phyloP scores from a whole-genome alignment of 2,888 invertebrate species.

The Amphipyra tragopoginis region DNA sequence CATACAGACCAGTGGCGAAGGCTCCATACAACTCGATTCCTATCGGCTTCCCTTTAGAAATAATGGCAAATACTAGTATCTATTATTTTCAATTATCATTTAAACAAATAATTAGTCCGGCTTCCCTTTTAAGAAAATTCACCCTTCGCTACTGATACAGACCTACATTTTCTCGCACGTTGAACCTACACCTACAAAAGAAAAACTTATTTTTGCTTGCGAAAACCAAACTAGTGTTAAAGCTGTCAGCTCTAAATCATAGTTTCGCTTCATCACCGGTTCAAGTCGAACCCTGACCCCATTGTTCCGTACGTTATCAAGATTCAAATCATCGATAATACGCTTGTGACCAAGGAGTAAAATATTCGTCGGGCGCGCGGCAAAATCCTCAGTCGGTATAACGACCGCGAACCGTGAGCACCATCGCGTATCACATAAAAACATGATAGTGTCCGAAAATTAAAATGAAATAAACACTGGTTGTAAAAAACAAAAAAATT shows the following conservation, averaged over 20 bases:
- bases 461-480: conserved; percentile 69
- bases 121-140: too few relatives aligned
- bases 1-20: too few relatives aligned
- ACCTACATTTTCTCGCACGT: conserved; percentile 1
- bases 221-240: conserved; percentile 47
- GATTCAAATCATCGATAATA: conserved; percentile 86
- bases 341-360: conserved; percentile 81
- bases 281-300: conserved; percentile 84
- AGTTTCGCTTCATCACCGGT: conserved; percentile 66
- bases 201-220: conserved; percentile 25
- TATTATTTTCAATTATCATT: too few relatives aligned
- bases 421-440: conserved; percentile 65
- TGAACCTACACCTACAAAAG: conserved; percentile 9
- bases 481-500: conserved; percentile 67
- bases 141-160: too few relatives aligned
- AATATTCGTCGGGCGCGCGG: conserved; percentile 68
- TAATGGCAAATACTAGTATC: too few relatives aligned
- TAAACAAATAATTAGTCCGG: too few relatives aligned
- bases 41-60: too few relatives aligned
- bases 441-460: conserved; percentile 62
- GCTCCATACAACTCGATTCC: too few relatives aligned
- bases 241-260: conserved; percentile 51
- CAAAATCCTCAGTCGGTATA: conserved; percentile 81
- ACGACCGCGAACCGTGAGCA: conserved; percentile 76
- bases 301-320: conserved; percentile 80